Conservation (phyloP, 1,140 invertebrate genomes). For the Archivesica marissinica region DNA sequence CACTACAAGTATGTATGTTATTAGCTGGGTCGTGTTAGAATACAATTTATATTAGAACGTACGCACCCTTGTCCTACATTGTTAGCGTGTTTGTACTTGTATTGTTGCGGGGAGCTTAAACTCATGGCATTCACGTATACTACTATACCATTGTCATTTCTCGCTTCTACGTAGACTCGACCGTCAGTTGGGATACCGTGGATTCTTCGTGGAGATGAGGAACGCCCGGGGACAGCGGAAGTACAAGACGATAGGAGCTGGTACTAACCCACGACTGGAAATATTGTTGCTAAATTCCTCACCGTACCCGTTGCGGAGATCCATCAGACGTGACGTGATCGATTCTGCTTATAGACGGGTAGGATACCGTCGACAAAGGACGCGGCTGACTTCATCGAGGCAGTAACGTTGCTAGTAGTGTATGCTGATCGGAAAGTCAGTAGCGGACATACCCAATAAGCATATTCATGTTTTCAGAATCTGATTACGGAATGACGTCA, state of each 20-base stretch:
- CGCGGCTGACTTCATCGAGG: too few species aligned
- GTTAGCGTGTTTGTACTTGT: background rate
- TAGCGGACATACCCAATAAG: too few species aligned
- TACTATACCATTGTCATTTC: background rate
- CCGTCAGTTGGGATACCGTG: constrained; percentile 29
- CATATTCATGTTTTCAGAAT: too few species aligned
- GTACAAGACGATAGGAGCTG: constrained; percentile 36
- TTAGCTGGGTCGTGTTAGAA: too few species aligned
- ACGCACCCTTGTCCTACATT: background rate
- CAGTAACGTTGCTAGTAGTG: too few species aligned
- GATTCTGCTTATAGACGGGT: background rate
- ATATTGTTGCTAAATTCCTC: constrained; percentile 33
- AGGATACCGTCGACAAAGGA: constrained; percentile 2
- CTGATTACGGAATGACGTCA: too few species aligned
- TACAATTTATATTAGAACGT: background rate
- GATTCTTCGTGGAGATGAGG: constrained; percentile 30
- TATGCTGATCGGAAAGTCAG: too few species aligned
- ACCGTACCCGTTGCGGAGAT: background rate
- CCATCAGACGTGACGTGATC: constrained; percentile 19
- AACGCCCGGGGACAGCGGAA: constrained; percentile 22
- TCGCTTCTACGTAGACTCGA: constrained; percentile 10
- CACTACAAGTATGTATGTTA: too few species aligned
- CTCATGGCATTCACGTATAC: background rate
- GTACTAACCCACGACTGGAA: constrained; percentile 34
- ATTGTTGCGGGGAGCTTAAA: background rate